These are phyloP conservation scores for Deilephila porcellus DNA, from an alignment of 2,888 invertebrate species.

Conservation along the genomic window DNA sequence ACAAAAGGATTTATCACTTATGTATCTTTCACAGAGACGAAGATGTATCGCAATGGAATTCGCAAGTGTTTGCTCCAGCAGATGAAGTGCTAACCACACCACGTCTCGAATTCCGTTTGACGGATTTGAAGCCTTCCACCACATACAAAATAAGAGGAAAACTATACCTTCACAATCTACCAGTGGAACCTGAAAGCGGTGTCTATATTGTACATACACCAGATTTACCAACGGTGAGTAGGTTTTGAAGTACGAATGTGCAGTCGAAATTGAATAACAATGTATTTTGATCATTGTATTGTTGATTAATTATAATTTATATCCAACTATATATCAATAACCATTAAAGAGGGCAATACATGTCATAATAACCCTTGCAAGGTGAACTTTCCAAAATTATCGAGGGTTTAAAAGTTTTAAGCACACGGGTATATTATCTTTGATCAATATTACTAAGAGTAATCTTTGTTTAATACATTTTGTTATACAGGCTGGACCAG, in stretches of 20 bases:
- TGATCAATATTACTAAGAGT: no score
- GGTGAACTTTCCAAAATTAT: no score
- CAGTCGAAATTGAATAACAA: no score
- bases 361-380: no score
- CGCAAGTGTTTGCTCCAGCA: conserved; percentile 94
- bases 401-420: no score
- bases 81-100: conserved; percentile 94
- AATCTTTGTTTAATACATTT: no score
- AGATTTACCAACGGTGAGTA: conserved; percentile 69
- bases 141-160: conserved; percentile 93
- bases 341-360: no score
- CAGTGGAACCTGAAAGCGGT: conserved; percentile 91
- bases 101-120: conserved; percentile 93
- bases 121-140: conserved; percentile 90
- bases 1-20: no score
- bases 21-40: conserved; percentile 77
- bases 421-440: no score
- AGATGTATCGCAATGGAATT: conserved; percentile 90
- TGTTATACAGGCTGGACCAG: conserved; percentile 42
- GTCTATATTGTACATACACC: conserved; percentile 90
- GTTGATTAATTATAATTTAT: no score
- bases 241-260: neutral
- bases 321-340: no score
- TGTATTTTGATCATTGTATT: no score
- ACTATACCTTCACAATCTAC: conserved; percentile 90